These are phyloP conservation scores for Seira musarum DNA, from an alignment of 2,888 invertebrate genomes.

Conservation along the genomic window DNA sequence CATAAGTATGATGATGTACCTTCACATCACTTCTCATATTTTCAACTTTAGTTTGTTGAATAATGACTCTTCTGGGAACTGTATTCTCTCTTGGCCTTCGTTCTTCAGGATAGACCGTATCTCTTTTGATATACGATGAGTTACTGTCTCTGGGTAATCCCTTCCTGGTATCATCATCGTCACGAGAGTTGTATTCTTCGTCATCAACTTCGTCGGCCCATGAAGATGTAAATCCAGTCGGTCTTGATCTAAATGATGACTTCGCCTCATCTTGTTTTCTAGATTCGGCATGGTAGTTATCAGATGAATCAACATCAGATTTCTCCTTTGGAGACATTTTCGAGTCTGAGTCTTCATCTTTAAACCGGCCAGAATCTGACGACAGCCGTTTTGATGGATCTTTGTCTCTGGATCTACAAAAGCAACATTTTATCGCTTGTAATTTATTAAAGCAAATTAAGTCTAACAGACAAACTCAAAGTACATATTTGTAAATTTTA, in stretches of 20 bases:
- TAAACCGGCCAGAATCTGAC: constrained; percentile 41
- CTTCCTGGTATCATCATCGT: constrained; percentile 38
- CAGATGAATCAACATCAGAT: constrained; percentile 14
- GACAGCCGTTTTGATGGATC: constrained; percentile 44
- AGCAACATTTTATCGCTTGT: background rate
- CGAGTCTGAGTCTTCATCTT: constrained; percentile 47
- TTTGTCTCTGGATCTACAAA: constrained; percentile 33
- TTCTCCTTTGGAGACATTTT: constrained; percentile 31
- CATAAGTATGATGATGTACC: background rate
- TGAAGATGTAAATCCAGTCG: constrained; percentile 40
- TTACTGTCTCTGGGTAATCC: constrained; percentile 1
- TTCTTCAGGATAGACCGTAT: constrained; percentile 38
- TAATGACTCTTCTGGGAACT: constrained; percentile 61
- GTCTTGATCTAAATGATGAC: constrained; percentile 32
- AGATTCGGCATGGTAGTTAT: constrained; percentile 27
- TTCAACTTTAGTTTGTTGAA: constrained; percentile 68
- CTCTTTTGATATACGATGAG: constrained; percentile 32
- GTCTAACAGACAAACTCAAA: background rate
- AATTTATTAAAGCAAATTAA: background rate
- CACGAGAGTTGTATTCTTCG: constrained; percentile 55
- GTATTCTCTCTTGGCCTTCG: constrained; percentile 33
- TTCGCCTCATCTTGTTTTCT: constrained; percentile 41
- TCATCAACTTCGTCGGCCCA: constrained; percentile 69
- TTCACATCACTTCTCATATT: constrained; percentile 62
- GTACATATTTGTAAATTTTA: background rate